Conservation (phyloP, 2,888 invertebrate species). For the Ashinkailepas kermadecensis region DNA sequence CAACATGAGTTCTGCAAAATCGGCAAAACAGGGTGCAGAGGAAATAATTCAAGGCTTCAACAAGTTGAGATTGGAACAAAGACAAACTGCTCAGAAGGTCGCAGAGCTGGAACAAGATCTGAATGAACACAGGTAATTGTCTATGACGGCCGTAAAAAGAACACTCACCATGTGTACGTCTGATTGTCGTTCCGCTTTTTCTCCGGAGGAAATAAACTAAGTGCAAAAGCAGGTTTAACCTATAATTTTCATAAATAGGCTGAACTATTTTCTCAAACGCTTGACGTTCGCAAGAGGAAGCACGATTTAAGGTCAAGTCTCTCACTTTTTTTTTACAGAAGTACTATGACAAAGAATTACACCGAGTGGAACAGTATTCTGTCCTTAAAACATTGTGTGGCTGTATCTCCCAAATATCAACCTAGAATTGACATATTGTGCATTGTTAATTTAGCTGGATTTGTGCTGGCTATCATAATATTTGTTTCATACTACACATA, state of each 20-base stretch:
- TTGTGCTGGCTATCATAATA: neutral
- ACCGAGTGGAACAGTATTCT: neutral
- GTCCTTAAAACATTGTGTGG: constrained; percentile 12
- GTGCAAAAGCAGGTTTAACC: too few species aligned
- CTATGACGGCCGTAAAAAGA: too few species aligned
- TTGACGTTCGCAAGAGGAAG: neutral
- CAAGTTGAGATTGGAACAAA: constrained; percentile 27
- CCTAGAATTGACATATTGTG: neutral
- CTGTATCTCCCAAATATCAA: too few species aligned
- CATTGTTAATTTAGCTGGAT: neutral
- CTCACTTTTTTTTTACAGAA: neutral
- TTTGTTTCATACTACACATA: constrained; percentile 15
- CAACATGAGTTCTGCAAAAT: neutral
- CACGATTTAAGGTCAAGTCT: neutral
- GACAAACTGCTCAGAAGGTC: constrained; percentile 66
- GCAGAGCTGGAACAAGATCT: constrained; percentile 88
- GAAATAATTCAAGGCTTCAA: neutral
- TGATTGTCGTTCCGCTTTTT: too few species aligned
- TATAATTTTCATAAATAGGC: too few species aligned
- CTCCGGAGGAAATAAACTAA: too few species aligned
- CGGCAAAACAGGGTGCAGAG: neutral
- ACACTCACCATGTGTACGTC: too few species aligned
- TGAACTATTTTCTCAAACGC: neutral
- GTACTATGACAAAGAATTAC: neutral
- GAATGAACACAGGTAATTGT: constrained; percentile 84